Evolutionary conservation across 1,140 invertebrate species (phyloP), one percentile per base, ranked within the genome.

Genomic region (Hesperophylax magnus): DNA sequence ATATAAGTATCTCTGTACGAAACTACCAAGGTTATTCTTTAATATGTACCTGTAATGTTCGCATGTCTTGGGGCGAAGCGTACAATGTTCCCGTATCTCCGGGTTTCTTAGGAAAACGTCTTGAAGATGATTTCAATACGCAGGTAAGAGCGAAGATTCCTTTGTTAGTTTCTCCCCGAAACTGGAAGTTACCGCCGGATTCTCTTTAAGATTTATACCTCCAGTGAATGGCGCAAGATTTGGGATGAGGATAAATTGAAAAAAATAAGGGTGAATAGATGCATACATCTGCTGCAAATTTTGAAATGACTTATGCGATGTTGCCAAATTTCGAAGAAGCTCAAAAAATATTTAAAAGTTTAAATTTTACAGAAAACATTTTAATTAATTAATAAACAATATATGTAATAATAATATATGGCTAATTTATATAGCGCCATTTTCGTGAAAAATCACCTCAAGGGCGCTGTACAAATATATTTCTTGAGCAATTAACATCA

Each of bases 51-150:
- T 47, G 39, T 47, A 8, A 47, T 14, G 14, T 47, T 47, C 39
- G 0, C 39, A 6, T 9, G 11, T 47, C 39, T 47, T 14, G 39
- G 8, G 39, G 11, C 11, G 11, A 47, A 47, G 39, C 39, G 39
- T 47, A 47, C 39, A 47, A 47, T 47, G 39, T 47, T 47, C 39
- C 39, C 39, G 39, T 47, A 47, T 47, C 39, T 47, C 39, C 9
- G 8, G 11, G 39, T 14, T 47, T 47, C 39, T 47, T 47, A 47
- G 8, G 24, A 22, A n/a, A 65, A 17, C 24, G 61, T 65, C 61
- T 65, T 65, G 61, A 65, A 63, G 60, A 63, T 31, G 65, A 69
- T 69, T 39, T 69, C 65, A 69, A 69, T 69, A 69, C 65, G 31
- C 65, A 69, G 65, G 65, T 69, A 69, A 52, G 34, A 34, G 18